These are phyloP conservation scores for Solen grandis DNA, from an alignment of 1,140 invertebrate species.

Conservation along the genomic window DNA sequence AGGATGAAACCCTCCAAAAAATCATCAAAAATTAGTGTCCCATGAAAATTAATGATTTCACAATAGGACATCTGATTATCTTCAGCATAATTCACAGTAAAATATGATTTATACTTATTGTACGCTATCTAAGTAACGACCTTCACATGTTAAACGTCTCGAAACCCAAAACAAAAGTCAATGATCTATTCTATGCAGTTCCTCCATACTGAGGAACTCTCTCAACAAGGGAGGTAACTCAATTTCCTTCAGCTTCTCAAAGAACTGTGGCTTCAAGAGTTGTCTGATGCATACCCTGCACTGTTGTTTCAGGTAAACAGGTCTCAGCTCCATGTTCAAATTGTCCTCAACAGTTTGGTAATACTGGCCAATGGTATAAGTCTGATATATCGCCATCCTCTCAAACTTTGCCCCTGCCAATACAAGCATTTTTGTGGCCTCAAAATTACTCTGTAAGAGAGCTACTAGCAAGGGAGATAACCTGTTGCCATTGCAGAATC, in stretches of 20 bases:
- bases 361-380: slow-evolving; percentile 58
- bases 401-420: slow-evolving; percentile 65
- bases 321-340: slow-evolving; percentile 63
- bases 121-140: no score
- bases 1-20: no score
- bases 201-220: slow-evolving; percentile 57
- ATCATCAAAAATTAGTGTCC: no score
- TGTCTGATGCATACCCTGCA: slow-evolving; percentile 63
- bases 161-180: no score
- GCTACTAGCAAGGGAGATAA: slow-evolving; percentile 62
- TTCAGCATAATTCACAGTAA: no score
- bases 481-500: slow-evolving; percentile 58
- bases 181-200: slow-evolving; percentile 57
- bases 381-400: slow-evolving; percentile 57
- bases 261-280: slow-evolving; percentile 60
- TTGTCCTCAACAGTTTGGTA: slow-evolving; percentile 60
- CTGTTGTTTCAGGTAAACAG: slow-evolving; percentile 65
- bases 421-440: slow-evolving; percentile 65
- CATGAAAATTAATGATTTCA: no score
- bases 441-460: slow-evolving; percentile 59
- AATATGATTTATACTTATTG: no score
- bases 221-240: slow-evolving; percentile 54
- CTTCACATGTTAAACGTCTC: no score
- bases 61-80: no score
- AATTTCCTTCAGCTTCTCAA: slow-evolving; percentile 60